These are phyloP conservation scores for western clawed frog (Xenopus tropicalis) DNA, from an alignment of 2,113 vertebrate species.

Conservation along the genomic window UCB_Xtro_10.0 CM004443.2:94996001-94996500, in stretches of 20 bases:
- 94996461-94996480: slow-evolving; percentile 56
- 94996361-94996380: slow-evolving; percentile 64
- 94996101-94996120: no score
- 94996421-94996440: slow-evolving; percentile 72
- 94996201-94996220: slow-evolving; percentile 78
- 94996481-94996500: slow-evolving; percentile 35
- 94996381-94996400: slow-evolving; percentile 80
- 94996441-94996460: slow-evolving; percentile 74
- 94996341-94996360: slow-evolving; percentile 61
- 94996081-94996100: no score
- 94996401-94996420: slow-evolving; percentile 78
- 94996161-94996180: slow-evolving; percentile 63
- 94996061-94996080: no score
- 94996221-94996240: slow-evolving; percentile 77
- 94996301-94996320: slow-evolving; percentile 72
- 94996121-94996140: slow-evolving; percentile 50
- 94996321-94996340: slow-evolving; percentile 63
- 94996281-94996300: slow-evolving; percentile 73
- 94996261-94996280: slow-evolving; percentile 70
- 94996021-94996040: no score
- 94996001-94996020: no score
- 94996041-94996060: no score
- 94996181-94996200: slow-evolving; percentile 76
- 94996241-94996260: slow-evolving; percentile 74
- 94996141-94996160: slow-evolving; percentile 68